Conservation (phyloP, 1,140 invertebrate genomes). For the Hylaeus anthracinus region DNA sequence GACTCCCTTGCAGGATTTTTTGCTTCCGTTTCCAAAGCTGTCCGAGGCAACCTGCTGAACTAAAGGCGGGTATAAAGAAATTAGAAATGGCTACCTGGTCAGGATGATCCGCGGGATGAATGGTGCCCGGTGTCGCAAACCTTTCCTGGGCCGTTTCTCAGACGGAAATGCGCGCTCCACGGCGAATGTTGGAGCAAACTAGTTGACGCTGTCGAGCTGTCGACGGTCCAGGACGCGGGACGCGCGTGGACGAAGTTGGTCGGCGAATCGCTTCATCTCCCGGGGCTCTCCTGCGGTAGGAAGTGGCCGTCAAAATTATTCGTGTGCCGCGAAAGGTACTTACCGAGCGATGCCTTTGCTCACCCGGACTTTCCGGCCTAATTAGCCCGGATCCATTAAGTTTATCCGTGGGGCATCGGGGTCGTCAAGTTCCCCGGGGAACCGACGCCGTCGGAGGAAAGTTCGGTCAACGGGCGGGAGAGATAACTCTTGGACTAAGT, state of each 20-base stretch:
- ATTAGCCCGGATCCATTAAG: conserved; percentile 76
- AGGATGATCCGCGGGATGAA: neutral
- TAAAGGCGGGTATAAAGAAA: no score
- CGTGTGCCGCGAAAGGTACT: conserved; percentile 44
- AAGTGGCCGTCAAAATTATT: conserved; percentile 61
- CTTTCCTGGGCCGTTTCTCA: neutral
- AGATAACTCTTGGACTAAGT: conserved; percentile 51
- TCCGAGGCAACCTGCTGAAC: no score
- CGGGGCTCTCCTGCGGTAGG: conserved; percentile 60
- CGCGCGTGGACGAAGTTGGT: conserved; percentile 60
- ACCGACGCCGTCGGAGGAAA: conserved; percentile 32
- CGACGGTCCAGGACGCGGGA: conserved; percentile 56
- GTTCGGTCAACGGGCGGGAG: conserved; percentile 24
- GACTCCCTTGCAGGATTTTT: no score
- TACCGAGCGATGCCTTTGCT: conserved; percentile 23
- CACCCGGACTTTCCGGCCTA: conserved; percentile 60
- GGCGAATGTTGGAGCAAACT: conserved; percentile 31
- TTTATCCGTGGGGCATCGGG: conserved; percentile 72
- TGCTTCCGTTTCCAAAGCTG: no score
- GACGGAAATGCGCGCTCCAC: conserved; percentile 46
- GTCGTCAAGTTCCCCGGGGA: conserved; percentile 60
- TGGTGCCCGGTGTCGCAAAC: neutral
- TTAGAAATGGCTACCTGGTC: neutral
- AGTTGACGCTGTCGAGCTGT: conserved; percentile 33
- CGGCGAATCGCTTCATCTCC: conserved; percentile 61